Evolutionary conservation across 2,888 invertebrate species (phyloP), one percentile per base, ranked within the genome.

Genomic region (Cordilura impudica): DNA sequence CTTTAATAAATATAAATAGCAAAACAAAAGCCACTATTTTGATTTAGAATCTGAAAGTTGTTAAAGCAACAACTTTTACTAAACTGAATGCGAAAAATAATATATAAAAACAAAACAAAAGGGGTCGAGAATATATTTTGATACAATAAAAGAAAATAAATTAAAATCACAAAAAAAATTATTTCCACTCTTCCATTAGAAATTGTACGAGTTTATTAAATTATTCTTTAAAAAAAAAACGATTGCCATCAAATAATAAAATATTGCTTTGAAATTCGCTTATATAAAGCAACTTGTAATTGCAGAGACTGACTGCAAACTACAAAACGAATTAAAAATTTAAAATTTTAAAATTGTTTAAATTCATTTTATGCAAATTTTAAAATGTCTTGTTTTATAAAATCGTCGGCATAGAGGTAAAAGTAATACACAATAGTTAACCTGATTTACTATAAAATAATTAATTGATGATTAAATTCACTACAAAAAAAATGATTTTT

Each of bases 11-110:
- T 2, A 43, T 31, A 54, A 66, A 12, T 58, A 39, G 18, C 56
- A 47, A 35, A 35, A 35, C 35, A 39, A 39, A 12, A n/a, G 49
- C 69, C 54, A 51, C 69, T 70, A 43, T 71, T 71, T 79, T 63
- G 43, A 71, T 79, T 79, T 79, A 79, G 79, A 79, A 79, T 79
- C 79, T 79, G 79, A 79, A 79, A 79, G 79, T 79, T 79, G 79
- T 79, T 79, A 39, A 56, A 54, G 79, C 79, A 79, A 79, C 79
- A 79, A 79, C 79, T 79, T 79, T 79, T 79, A 79, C 79, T 75
- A 49, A 45, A n/a, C 12, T n/a, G 12, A 39, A 39, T 4, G n/a
- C 35, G 16, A 43, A 23, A 12, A 14, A 47, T 51, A 60, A 53
- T 21, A 61, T 70, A 29, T 29, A 61, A 29, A 35, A 21, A 31